Evolutionary conservation across 1,140 invertebrate species (phyloP).

Genomic region (Sipha flava): DNA sequence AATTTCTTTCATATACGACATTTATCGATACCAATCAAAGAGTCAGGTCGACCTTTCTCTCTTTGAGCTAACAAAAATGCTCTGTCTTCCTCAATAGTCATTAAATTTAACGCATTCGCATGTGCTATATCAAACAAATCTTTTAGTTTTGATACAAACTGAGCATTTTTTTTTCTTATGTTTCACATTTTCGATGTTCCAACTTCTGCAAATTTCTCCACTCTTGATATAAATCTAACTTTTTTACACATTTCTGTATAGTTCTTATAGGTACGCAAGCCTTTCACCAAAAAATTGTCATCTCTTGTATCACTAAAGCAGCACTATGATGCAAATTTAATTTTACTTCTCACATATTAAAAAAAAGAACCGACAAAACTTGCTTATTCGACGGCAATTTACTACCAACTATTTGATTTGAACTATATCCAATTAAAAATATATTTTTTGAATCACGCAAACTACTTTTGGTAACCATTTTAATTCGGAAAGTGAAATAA

Average conservation of each 20-base stretch:
- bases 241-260: constrained; percentile 27
- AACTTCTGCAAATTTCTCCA: constrained; percentile 33
- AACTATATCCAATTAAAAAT: background rate
- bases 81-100: constrained; percentile 34
- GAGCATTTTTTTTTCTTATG: constrained; percentile 25
- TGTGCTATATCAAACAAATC: constrained; percentile 39
- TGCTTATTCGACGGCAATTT: constrained; percentile 34
- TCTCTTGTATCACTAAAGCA: background rate
- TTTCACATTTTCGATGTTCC: constrained; percentile 1
- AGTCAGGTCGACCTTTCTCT: constrained; percentile 20
- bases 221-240: constrained; percentile 33
- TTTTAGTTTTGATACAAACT: constrained; percentile 34
- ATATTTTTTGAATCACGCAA: background rate
- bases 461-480: background rate
- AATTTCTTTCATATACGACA: background rate
- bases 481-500: background rate
- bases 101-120: constrained; percentile 36
- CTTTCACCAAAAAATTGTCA: background rate
- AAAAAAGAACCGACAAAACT: constrained; percentile 34
- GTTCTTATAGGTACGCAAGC: constrained; percentile 2
- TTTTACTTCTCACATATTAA: constrained; percentile 30
- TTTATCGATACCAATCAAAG: background rate
- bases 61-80: constrained; percentile 33
- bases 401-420: constrained; percentile 29
- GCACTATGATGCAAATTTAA: background rate